Conservation (phyloP, 2,113 vertebrate species). For the Pseudopodoces humilis region DNA sequence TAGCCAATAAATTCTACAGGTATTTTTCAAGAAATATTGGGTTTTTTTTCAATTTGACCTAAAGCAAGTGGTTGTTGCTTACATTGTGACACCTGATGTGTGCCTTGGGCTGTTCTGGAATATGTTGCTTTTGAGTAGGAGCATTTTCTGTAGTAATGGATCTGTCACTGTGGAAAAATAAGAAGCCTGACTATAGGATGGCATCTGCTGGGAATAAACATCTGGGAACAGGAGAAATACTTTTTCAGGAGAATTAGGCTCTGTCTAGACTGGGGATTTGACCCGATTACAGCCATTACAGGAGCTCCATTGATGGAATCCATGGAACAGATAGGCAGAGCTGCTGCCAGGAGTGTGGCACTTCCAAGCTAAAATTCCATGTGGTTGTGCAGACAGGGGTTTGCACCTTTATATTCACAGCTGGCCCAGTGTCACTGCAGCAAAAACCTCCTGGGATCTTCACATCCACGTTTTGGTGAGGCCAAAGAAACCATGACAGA, state of each 20-base stretch:
- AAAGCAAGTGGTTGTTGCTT: neutral
- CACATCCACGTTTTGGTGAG: accelerated
- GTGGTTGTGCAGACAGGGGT: neutral
- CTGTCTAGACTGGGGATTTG: slow-evolving; percentile 71
- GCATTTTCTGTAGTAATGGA: neutral
- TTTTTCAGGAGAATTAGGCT: slow-evolving; percentile 61
- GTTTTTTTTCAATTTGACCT: neutral
- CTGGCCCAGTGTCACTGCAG: neutral
- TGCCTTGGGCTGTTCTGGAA: neutral
- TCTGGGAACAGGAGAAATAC: slow-evolving; percentile 32
- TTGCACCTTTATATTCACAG: neutral
- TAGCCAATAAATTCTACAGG: neutral
- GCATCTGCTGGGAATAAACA: slow-evolving; percentile 48
- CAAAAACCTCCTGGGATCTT: neutral
- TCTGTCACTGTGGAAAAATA: neutral
- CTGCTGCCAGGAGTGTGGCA: neutral
- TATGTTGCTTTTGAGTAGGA: neutral
- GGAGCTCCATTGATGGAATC: neutral
- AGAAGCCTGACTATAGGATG: neutral
- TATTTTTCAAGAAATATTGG: neutral
- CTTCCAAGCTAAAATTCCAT: neutral
- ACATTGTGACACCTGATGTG: neutral
- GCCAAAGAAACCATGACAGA: neutral
- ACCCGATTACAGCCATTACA: slow-evolving; percentile 48
- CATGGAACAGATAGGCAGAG: neutral